A percentile compares a stretch with the other conserved stretches of the same genome.
Conservation (phyloP, 2,113 vertebrate genomes). For the Phyllostomus discolor region DNA sequence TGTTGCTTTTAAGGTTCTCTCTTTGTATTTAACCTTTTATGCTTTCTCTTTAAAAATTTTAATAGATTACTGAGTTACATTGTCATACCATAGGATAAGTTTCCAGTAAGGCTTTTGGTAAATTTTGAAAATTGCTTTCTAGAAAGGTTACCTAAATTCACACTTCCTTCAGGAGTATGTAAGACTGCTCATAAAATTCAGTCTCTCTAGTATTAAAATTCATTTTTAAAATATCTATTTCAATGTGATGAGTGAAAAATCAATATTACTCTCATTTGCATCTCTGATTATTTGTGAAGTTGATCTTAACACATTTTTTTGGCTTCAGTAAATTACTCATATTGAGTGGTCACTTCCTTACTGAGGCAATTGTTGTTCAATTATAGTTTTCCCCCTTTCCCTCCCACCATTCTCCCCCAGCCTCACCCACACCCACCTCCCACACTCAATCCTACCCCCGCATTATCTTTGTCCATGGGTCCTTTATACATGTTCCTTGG, state of each 20-base stretch:
- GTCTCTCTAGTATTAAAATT: not conserved
- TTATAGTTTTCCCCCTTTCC: no score
- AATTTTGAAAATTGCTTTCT: not conserved
- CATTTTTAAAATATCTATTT: not conserved
- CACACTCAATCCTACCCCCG: no score
- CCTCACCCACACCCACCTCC: no score
- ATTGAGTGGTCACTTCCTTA: not conserved
- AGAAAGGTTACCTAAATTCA: not conserved
- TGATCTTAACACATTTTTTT: not conserved
- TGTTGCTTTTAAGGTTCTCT: no score
- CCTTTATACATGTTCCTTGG: no score
- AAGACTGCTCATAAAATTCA: not conserved
- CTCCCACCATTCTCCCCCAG: no score
- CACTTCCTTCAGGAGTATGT: not conserved
- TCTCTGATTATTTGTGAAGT: not conserved
- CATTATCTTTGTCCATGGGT: no score
- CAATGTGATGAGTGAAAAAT: slow-evolving; percentile 1
- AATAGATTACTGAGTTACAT: not conserved
- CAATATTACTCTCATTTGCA: slow-evolving; percentile 17
- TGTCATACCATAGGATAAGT: not conserved
- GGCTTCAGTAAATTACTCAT: not conserved
- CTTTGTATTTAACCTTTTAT: no score
- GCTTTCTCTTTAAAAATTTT: not conserved
- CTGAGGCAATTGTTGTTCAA: not conserved
- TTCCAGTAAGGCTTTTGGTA: not conserved